Percentiles rank a stretch among this genome's conserved stretches.
phyloP scores from a whole-genome alignment of 1,140 invertebrate species.

The Lethrus apterus region DNA sequence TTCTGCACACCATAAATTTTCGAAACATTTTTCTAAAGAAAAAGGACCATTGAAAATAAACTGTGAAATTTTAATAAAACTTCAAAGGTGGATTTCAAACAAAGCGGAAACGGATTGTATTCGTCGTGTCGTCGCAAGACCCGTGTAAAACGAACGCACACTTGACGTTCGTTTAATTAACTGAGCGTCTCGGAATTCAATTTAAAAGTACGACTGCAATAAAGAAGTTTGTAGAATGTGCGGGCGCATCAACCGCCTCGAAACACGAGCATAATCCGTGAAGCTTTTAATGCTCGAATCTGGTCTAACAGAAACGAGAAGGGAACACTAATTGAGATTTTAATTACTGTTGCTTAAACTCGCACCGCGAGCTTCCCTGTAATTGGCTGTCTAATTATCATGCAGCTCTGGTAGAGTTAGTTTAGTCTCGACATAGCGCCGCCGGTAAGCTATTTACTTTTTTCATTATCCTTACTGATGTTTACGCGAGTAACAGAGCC shows the following conservation, averaged over 20 bases:
- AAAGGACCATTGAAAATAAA: no score
- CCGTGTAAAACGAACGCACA: no score
- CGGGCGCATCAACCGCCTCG: background rate
- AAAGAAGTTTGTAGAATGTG: background rate
- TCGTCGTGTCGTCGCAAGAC: no score
- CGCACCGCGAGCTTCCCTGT: slow-evolving; percentile 22
- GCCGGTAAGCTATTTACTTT: slow-evolving; percentile 2
- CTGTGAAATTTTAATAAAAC: no score
- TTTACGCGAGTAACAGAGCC: no score
- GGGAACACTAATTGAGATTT: slow-evolving; percentile 27
- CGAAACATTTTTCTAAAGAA: no score
- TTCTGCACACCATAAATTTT: no score
- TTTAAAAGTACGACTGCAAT: background rate
- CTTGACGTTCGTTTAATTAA: background rate
- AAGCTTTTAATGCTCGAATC: no score
- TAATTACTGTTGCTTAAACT: slow-evolving; percentile 27
- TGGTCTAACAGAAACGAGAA: slow-evolving; percentile 13
- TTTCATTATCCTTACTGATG: background rate
- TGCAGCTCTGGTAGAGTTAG: slow-evolving; percentile 16
- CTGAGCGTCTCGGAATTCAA: background rate
- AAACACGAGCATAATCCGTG: no score
- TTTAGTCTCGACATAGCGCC: background rate
- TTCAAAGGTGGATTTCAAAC: no score
- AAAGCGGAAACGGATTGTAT: no score
- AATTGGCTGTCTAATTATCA: slow-evolving; percentile 30